Conservation (phyloP, 2,888 invertebrate genomes). For the Euplagia quadripunctaria region DNA sequence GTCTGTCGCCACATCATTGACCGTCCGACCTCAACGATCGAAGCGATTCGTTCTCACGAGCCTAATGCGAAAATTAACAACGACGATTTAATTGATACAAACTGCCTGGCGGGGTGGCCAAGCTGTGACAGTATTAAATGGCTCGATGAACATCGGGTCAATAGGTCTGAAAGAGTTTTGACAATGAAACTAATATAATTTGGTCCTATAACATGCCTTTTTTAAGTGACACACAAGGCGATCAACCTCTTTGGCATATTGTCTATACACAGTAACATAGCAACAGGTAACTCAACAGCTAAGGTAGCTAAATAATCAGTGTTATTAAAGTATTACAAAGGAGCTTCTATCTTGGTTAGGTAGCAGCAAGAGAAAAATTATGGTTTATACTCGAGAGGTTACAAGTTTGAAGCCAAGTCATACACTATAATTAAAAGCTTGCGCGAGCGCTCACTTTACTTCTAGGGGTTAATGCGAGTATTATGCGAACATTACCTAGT, state of each 20-base stretch:
- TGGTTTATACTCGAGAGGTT: too few species aligned
- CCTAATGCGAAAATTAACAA: constrained; percentile 76
- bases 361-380: too few species aligned
- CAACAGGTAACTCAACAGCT: background rate
- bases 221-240: constrained; percentile 9
- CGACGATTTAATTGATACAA: constrained; percentile 82
- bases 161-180: constrained; percentile 40
- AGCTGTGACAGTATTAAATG: constrained; percentile 52
- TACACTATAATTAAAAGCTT: too few species aligned
- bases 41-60: constrained; percentile 72
- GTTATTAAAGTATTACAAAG: too few species aligned
- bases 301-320: background rate
- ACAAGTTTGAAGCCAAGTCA: too few species aligned
- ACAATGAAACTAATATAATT: constrained; percentile 43
- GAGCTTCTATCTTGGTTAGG: too few species aligned
- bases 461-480: too few species aligned
- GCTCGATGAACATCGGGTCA: constrained; percentile 42
- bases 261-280: background rate
- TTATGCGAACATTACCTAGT: background rate
- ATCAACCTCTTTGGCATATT: constrained; percentile 15
- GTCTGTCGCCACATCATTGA: constrained; percentile 53
- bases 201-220: constrained; percentile 18
- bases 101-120: constrained; percentile 60
- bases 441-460: too few species aligned
- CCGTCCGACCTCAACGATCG: constrained; percentile 57